These are phyloP conservation scores for Nemurella pictetii DNA, from an alignment of 2,888 invertebrate species.

Conservation along the genomic window DNA sequence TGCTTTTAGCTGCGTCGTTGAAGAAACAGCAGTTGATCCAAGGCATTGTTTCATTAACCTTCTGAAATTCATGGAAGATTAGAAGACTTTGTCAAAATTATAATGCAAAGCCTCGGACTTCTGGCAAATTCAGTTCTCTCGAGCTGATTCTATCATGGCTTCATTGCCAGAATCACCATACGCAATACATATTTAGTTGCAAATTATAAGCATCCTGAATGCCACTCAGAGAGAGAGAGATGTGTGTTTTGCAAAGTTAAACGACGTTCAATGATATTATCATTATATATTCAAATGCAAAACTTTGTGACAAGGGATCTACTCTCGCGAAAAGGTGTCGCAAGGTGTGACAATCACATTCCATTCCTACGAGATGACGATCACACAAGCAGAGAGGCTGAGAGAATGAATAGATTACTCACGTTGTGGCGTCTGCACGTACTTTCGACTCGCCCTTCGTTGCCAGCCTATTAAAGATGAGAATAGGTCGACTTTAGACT, in stretches of 20 bases:
- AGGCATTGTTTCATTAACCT: not conserved
- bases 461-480: not conserved
- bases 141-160: not conserved
- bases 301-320: not conserved
- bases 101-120: no score
- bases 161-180: not conserved
- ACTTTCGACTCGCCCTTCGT: not conserved
- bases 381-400: not conserved
- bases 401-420: not conserved
- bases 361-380: not conserved
- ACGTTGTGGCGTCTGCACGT: not conserved
- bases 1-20: not conserved
- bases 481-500: not conserved
- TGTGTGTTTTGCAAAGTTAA: not conserved
- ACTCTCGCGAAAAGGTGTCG: not conserved
- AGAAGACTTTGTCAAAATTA: no score
- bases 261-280: not conserved
- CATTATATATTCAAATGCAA: not conserved
- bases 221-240: not conserved
- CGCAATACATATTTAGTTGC: not conserved
- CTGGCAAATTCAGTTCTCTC: no score
- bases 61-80: not conserved
- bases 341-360: conserved; percentile 14
- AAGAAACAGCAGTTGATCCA: not conserved
- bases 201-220: not conserved